Evolutionary conservation across 1,140 invertebrate genomes (phyloP), one percentile per base, ranked within the genome.

Genomic region (Leguminivora glycinivorella): DNA sequence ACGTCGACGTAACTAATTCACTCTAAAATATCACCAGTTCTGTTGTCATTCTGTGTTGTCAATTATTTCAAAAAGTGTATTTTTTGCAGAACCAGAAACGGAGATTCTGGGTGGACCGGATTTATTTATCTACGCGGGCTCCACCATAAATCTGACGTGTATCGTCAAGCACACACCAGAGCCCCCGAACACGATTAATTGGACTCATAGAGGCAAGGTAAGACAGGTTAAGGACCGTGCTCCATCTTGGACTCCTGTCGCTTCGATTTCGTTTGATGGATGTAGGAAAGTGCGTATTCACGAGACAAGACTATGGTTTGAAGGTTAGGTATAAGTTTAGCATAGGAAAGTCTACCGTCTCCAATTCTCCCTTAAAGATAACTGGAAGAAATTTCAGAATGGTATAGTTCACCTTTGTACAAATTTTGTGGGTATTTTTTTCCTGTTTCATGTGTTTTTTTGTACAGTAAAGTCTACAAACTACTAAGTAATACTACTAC

Each of bases 141-240:
- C 96, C 74, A 97, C 96, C 43, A 97, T 98, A 86, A 98, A 97
- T 92, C 89, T 98, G 63, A 97, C 96, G 0, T 98, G 97, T 89
- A 93, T 96, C 73, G 96, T 97, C 9, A 94, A 94, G 78, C 95
- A 95, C 79, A 95, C 95, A 19, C 96, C 96, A 17, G 96, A 97
- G 82, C 96, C 96, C 29, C 96, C 96, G 1, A 93, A 93, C 26
- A 92, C 94, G 38, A 96, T 97, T 80, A 92, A 94, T 75, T 97
- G 96, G 96, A 96, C 94, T 60, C 96, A 97, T 83, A 95, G 97
- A 89, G 93, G 94, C 71, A 93, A 96, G 93, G 95, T 96, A 89
- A 92, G 85, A 76, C 63, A 24, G 24, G 29, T 71, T 74, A 40
- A 22, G 47, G 47, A 52, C 19, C 47, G 47, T 52, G 47, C 47